These are phyloP conservation scores for Pterobdella sp. DNA, from an alignment of 2,888 invertebrate species.

Conservation along the genomic window DNA sequence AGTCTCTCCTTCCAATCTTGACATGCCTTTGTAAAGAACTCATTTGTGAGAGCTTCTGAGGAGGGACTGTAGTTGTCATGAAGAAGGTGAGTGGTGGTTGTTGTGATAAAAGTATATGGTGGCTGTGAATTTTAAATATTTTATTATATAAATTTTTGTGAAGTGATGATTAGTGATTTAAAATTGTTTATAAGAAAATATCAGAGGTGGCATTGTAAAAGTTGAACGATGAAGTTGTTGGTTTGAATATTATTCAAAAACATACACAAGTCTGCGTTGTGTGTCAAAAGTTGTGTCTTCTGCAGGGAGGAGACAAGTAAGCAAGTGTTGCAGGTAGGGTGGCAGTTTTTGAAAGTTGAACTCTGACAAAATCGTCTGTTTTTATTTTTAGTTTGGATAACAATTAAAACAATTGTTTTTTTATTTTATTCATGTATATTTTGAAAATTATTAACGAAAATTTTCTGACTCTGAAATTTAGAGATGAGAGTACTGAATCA, in stretches of 20 bases:
- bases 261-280: neutral
- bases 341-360: neutral
- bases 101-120: neutral
- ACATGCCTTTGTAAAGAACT: constrained; percentile 27
- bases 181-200: neutral
- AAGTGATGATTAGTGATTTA: neutral
- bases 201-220: neutral
- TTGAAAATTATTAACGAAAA: neutral
- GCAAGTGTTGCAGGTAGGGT: neutral
- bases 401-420: neutral
- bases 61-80: neutral
- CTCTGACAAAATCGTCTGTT: constrained; percentile 9
- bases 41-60: constrained; percentile 23
- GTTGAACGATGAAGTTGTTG: neutral
- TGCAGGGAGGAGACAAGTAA: neutral
- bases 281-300: neutral
- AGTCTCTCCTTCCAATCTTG: constrained; percentile 23
- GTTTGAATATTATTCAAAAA: neutral
- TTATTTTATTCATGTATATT: no score
- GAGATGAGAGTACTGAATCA: neutral
- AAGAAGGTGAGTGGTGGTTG: neutral
- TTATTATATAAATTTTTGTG: neutral
- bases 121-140: neutral
- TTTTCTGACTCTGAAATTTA: neutral
- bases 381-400: neutral